Evolutionary conservation across 2,888 invertebrate genomes (phyloP), one percentile per base, ranked within the genome.

Genomic region (Rhogogaster chlorosoma): DNA sequence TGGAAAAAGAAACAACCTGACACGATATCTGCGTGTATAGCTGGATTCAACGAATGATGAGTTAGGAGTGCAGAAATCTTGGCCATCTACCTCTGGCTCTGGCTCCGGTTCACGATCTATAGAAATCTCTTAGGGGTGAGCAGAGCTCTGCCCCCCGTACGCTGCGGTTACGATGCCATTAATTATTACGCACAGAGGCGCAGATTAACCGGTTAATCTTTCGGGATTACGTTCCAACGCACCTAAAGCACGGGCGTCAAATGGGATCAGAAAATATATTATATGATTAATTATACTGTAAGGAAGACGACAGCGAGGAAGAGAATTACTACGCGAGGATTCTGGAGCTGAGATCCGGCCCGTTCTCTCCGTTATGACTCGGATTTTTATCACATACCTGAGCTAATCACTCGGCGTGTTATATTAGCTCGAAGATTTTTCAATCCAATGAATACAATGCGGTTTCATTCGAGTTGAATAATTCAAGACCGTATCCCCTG

Each of bases 121-220:
- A 77, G 77, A 53, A 77, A 77, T 77, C 77, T 53, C 49, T 29
- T 67, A 67, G 49, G 77, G 71, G 61, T 61, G 61, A 42, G 42
- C 22, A 36, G 32, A 73, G 26, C 22, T 29, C 26, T 61, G 61
- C 61, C 36, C 71, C 67, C 70, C 32, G 36, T 38, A 42, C 42
- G 42, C 42, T 42, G 71, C 42, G 53, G 64, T 22, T 29, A 38
- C 36, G 42, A n/a, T 36, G 71, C 84, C 86, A 83, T 87, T 85
- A 87, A 88, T 88, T 87, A 88, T 88, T 87, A 86, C 86, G 86
- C 86, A 85, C 64, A 53, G 77, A 85, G 86, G 84, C 86, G 71
- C 67, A 86, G 85, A 80, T 83, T 87, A 87, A 86, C 86, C 83
- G 85, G 86, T 86, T 86, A 61, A 87, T 87, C 86, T 86, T 85